These are phyloP conservation scores for Subanguina moxae DNA, from an alignment of 1,140 invertebrate species.

Conservation along the genomic window DNA sequence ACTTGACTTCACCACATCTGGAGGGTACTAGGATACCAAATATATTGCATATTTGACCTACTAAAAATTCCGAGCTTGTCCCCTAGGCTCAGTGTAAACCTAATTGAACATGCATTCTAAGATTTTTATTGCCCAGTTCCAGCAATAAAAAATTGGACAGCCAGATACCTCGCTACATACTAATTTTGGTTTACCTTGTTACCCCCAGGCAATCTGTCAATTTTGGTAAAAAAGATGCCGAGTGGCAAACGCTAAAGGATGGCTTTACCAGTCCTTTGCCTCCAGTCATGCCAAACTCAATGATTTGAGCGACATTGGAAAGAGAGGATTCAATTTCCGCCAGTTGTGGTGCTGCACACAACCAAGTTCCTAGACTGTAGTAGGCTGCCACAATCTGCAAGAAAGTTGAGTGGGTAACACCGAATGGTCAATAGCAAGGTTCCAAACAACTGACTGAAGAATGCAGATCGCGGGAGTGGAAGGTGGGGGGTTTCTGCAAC, in stretches of 20 bases:
- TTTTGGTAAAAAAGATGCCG: no score
- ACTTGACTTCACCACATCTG: no score
- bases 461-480: slow-evolving; percentile 94
- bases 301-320: slow-evolving; percentile 85
- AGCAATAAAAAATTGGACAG: no score
- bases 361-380: slow-evolving; percentile 82
- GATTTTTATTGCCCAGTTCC: no score
- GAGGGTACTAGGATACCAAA: no score
- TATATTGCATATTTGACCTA: no score
- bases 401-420: neutral
- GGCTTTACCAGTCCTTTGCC: slow-evolving; percentile 70
- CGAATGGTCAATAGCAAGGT: neutral
- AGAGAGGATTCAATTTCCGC: slow-evolving; percentile 84
- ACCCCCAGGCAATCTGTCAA: no score
- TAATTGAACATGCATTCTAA: no score
- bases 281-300: slow-evolving; percentile 93
- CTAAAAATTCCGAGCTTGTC: no score
- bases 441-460: slow-evolving; percentile 69
- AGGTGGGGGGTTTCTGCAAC: slow-evolving; percentile 85
- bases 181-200: no score
- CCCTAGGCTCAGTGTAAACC: no score
- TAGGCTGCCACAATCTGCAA: slow-evolving; percentile 78
- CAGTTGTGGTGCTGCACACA: slow-evolving; percentile 79
- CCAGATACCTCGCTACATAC: no score
- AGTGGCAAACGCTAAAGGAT: neutral